A percentile compares a stretch with the other conserved stretches of the same genome.
phyloP scores from a whole-genome alignment of 2,797 vertebrate genomes.

The Phrynocephalus vlangalii region DNA sequence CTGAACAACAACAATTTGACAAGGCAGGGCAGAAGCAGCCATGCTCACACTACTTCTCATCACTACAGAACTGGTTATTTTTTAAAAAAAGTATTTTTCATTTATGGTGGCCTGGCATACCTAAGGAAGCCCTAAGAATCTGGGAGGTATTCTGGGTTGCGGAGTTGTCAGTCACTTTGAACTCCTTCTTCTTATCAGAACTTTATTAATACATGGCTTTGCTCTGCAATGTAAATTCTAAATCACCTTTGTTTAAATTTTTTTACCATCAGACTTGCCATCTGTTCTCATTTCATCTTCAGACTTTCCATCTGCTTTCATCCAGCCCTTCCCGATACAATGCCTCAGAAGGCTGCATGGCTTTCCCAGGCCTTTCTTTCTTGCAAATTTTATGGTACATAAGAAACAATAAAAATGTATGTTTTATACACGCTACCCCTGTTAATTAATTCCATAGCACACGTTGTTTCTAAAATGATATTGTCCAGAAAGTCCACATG shows the following conservation, averaged over 20 bases:
- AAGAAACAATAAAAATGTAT: conserved; percentile 72
- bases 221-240: conserved; percentile 65
- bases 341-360: conserved; percentile 56
- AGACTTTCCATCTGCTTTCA: conserved; percentile 77
- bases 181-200: conserved; percentile 65
- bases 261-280: conserved; percentile 72
- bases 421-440: conserved; percentile 63
- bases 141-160: conserved; percentile 1
- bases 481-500: conserved; percentile 70
- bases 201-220: conserved; percentile 52
- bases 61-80: not conserved
- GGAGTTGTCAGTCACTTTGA: conserved; percentile 37
- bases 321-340: conserved; percentile 66
- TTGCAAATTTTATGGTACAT: conserved; percentile 73
- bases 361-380: conserved; percentile 74
- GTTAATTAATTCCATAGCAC: conserved; percentile 74
- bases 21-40: no score
- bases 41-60: no score
- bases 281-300: conserved; percentile 74
- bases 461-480: conserved; percentile 62
- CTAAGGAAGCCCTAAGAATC: conserved; percentile 45
- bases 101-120: conserved; percentile 2
- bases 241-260: conserved; percentile 74
- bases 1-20: no score
- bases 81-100: not conserved